A percentile compares a stretch with the other conserved stretches of the same genome.
phyloP scores from a whole-genome alignment of 2,113 vertebrate species.

The Corythoichthys intestinalis region DNA sequence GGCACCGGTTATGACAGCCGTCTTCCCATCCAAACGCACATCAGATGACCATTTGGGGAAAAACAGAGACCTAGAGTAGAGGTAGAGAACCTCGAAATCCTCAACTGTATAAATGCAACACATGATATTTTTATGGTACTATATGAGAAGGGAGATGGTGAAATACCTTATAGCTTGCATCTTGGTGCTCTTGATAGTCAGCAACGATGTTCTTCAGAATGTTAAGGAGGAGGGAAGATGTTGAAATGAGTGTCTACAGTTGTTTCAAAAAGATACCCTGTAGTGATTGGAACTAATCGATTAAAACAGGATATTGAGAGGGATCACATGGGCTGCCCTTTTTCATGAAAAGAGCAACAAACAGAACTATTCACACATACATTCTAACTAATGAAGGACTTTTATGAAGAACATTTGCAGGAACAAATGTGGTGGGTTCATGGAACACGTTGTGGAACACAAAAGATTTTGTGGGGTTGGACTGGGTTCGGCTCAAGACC shows the following conservation, averaged over 20 bases:
- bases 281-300: conserved; percentile 43
- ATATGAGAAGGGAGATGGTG: too few species aligned
- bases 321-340: conserved; percentile 26
- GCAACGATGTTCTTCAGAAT: background rate
- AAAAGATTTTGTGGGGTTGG: background rate
- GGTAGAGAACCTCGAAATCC: too few species aligned
- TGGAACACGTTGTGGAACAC: background rate
- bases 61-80: conserved; percentile 52
- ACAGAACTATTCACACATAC: conserved; percentile 16
- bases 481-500: background rate
- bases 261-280: conserved; percentile 9
- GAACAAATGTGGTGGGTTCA: background rate
- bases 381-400: background rate
- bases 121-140: too few species aligned
- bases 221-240: too few species aligned
- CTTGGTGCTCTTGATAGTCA: background rate
- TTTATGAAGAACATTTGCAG: background rate
- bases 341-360: background rate
- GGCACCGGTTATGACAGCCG: conserved; percentile 66
- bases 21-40: conserved; percentile 68
- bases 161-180: conserved; percentile 61
- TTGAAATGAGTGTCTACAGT: background rate
- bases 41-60: conserved; percentile 62
- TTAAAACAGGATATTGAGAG: conserved; percentile 11
- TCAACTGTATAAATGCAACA: background rate